Conservation (phyloP, 2,888 invertebrate species). For the Stenchaetothrips biformis region DNA sequence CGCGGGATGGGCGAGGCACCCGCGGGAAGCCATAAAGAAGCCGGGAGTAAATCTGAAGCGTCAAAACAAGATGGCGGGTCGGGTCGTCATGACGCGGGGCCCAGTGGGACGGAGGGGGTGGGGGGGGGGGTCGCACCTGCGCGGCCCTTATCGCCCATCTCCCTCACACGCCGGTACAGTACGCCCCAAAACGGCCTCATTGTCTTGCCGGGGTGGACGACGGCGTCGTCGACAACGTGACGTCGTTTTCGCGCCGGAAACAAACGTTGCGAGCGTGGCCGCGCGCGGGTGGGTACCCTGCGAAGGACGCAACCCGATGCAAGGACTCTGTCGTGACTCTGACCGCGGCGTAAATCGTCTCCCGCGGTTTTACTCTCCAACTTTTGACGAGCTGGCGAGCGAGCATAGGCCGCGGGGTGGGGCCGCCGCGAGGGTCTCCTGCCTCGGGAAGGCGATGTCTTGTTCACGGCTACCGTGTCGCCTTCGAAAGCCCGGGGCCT, state of each 20-base stretch:
- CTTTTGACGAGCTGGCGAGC: neutral
- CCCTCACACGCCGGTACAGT: neutral
- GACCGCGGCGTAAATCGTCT: no score
- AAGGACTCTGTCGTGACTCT: no score
- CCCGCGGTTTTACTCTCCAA: no score
- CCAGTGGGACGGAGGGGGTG: no score
- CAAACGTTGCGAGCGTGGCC: no score
- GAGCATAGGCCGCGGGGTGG: neutral
- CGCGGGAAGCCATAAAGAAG: conserved; percentile 5
- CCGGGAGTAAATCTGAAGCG: conserved; percentile 14
- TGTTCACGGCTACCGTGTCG: neutral
- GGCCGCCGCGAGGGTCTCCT: neutral
- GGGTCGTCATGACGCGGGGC: neutral
- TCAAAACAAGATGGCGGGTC: conserved; percentile 21
- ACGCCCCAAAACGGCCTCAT: neutral
- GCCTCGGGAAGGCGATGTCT: neutral
- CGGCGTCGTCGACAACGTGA: neutral
- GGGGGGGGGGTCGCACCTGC: neutral
- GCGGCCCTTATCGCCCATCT: neutral
- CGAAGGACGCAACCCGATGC: neutral
- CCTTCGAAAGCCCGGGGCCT: neutral
- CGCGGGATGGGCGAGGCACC: neutral
- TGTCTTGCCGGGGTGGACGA: neutral
- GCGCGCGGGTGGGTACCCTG: neutral
- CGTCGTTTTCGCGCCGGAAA: no score